Base-by-base conservation (phyloP, 2,888 invertebrate genomes). In the Congeria kusceri region DNA sequence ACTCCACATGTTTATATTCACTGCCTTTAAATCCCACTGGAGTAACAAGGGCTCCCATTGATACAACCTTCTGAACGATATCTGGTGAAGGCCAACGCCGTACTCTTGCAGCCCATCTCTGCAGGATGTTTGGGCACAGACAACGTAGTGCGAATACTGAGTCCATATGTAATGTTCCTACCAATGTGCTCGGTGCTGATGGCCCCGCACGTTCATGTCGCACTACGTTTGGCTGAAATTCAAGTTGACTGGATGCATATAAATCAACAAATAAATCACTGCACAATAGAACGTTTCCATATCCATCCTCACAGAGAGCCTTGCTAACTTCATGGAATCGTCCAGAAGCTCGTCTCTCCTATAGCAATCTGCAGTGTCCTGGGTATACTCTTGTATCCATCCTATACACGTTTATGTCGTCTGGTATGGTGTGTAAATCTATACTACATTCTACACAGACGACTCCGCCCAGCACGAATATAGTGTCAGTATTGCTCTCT, bases 61-160 rank as follows among this genome's bases (percentile, higher is more conserved):
- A 4, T n/a, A 67, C 20, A 9, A 67, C 44, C 7, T 56, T 57
- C 25, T 67, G 44, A n/a, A 67, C 58, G 13, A 62, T 20, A 5
- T 61, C 69, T 32, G n/a, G 62, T 23, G 23, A 18, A 32, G 69
- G 69, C 69, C 69, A 69, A 18, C 29, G 9, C 11, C 69, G 4
- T 20, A 7, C 20, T 18, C 69, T 61, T 11, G 5, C 18, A 23
- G 62, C 28, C 69, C 69, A 69, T 25, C 62, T 39, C 15, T 28
- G 13, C 2, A 69, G 62, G 3, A 69, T 11, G 15, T 20, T 18
- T 46, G 61, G 69, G 25, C 69, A 28, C 5, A 49, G 20, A 29
- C 69, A 69, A 1, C 69, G 61, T n/a, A 69, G 61, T 9, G 69
- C 69, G 32, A 28, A 53, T 1, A 69, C 69, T 49, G 44, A 28